Base-by-base conservation (phyloP, 2,888 invertebrate genomes). In the Spisula solida region DNA sequence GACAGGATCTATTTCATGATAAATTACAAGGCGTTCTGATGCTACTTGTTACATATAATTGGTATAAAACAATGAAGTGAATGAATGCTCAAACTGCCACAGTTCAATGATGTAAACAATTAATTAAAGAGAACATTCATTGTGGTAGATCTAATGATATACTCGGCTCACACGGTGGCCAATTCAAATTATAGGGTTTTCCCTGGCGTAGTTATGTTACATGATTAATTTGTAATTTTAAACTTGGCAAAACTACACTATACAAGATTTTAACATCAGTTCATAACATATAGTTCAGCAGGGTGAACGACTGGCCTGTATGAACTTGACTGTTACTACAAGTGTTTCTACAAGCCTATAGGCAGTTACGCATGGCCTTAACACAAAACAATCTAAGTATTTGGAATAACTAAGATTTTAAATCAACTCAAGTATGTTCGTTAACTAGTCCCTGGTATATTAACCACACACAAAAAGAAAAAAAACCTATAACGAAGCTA, bases 121-220 rank as follows among this genome's bases (percentile, higher is more conserved):
- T 66, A 25, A 66, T 66, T 66, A 66, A 66, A 66, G 60, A n/a
- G 60, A 66, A 66, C 60, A 66, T 66, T n/a, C 20, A 66, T 56
- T 25, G n/a, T 25, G 60, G 10, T 25, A 66, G 60, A 66, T 66
- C n/a, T 66, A 66, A 66, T 66, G 60, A 66, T 25, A 66, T 66
- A 66, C 25, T 10, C n/a, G n/a, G 4, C n/a, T 66, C 60, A 66
- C 25, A 66, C 25, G 60, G 60, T 66, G 60, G 60, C 60, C 60
- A 51, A n/a, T 66, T n/a, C 25, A 66, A 66, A 66, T 66, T 66
- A 66, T 25, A 66, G 25, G 60, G 60, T 66, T 66, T 66, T 25
- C 60, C 25, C 25, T 66, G 60, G 5, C 60, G 25, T n/a, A 66
- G 60, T 25, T 66, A 1, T 25, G n/a, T 66, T 25, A 25, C 60